These are phyloP conservation scores for Nomada hirtipes DNA, from an alignment of 2,888 invertebrate species.

Conservation along the genomic window DNA sequence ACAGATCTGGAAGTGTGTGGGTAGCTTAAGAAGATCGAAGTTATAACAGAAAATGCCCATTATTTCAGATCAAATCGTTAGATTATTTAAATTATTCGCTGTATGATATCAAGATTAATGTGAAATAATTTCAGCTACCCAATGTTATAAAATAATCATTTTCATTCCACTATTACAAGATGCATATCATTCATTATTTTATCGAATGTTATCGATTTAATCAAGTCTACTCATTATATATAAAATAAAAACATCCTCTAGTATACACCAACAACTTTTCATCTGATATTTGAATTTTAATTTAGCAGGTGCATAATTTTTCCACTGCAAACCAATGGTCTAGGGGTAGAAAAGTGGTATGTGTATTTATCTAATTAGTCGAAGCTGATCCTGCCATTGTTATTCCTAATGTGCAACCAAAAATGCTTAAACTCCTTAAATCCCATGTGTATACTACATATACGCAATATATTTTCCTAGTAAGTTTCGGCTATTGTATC, in stretches of 20 bases:
- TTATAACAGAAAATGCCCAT: slow-evolving; percentile 27
- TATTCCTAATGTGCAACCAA: slow-evolving; percentile 37
- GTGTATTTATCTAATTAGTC: slow-evolving; percentile 78
- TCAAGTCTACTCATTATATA: not conserved
- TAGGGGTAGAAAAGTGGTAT: slow-evolving; percentile 91
- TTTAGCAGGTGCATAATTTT: slow-evolving; percentile 90
- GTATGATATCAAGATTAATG: not conserved
- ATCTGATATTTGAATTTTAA: slow-evolving; percentile 60
- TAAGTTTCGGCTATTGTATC: slow-evolving; percentile 57
- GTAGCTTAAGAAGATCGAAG: slow-evolving; percentile 20
- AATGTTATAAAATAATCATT: not conserved
- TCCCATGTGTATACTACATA: not conserved
- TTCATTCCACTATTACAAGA: slow-evolving; percentile 1
- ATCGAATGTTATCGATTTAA: not conserved
- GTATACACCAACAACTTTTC: not conserved
- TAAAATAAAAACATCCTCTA: not conserved
- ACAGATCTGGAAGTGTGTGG: slow-evolving; percentile 46
- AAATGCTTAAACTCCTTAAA: slow-evolving; percentile 20
- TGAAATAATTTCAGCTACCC: not conserved
- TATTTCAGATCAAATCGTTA: not conserved
- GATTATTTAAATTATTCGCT: not conserved
- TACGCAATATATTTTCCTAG: slow-evolving; percentile 36
- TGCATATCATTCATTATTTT: not conserved
- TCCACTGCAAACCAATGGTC: slow-evolving; percentile 92
- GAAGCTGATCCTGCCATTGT: slow-evolving; percentile 45